A percentile compares a stretch with the other conserved stretches of the same genome.
Conservation (phyloP, 2,797 vertebrate genomes). For the Amblyraja radiata region DNA sequence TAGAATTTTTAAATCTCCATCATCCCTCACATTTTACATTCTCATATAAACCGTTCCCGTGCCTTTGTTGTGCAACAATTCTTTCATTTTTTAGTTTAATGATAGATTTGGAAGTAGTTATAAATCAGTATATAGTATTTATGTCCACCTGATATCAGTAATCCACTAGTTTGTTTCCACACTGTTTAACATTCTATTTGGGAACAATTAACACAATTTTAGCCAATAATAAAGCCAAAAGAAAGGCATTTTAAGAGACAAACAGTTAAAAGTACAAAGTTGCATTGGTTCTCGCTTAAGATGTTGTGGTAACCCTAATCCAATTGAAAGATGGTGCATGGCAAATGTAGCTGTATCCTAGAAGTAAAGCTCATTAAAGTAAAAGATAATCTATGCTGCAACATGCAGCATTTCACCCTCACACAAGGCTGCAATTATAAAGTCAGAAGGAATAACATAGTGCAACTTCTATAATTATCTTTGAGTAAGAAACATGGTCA, state of each 20-base stretch:
- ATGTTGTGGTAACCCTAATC: background rate
- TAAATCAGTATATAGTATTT: background rate
- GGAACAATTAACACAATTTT: background rate
- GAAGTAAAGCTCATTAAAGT: background rate
- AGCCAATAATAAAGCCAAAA: no score
- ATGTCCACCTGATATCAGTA: background rate
- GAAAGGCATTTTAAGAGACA: background rate
- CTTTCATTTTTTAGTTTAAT: background rate
- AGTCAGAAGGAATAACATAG: background rate
- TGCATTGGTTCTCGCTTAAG: background rate
- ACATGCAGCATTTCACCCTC: background rate
- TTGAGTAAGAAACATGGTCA: background rate
- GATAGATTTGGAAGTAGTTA: background rate
- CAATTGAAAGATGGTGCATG: background rate
- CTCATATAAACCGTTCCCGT: background rate
- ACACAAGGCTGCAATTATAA: background rate
- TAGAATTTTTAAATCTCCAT: no score
- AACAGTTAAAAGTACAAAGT: background rate
- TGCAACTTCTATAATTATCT: background rate
- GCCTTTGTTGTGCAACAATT: background rate
- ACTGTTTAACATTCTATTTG: background rate
- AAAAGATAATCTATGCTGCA: background rate
- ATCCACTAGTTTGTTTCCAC: background rate
- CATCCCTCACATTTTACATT: background rate
- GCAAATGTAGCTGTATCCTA: background rate